Base-by-base conservation (phyloP, 2,888 invertebrate species). In the Torymus aiolomorphi region DNA sequence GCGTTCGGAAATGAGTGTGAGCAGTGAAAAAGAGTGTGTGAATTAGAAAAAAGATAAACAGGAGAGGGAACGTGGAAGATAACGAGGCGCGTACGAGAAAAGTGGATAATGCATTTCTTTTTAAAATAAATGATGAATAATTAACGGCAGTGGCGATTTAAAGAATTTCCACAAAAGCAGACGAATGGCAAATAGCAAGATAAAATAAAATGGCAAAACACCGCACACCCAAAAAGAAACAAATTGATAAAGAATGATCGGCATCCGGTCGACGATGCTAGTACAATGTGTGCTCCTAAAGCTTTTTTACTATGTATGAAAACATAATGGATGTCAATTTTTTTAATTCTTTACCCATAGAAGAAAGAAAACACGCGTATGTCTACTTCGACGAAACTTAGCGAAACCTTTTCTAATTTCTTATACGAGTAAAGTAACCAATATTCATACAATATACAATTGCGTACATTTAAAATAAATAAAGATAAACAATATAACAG, bases 381-480 rank as follows among this genome's bases (percentile, higher is more conserved):
- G 61, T 18, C 54, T 75, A 77, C 70, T 77, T 76, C 20, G 69
- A 74, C 20, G 51, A 70, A 71, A 75, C 77, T 77, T 77, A 77
- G 74, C 70, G 49, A 59, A 80, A 77, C 57, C 71, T 75, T 81
- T 81, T 81, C 81, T 75, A 81, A 81, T 78, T 81, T 78, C 81
- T 78, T 76, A 67, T 77, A 74, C 70, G 49, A 74, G n/a, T 65
- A 77, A 80, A 77, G 10, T 75, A 78, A 80, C 62, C 56, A 8
- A 76, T 75, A 71, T 78, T 75, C 71, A 78, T 72, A 77, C 73
- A 73, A 70, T 74, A 70, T 74, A 70, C 49, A 69, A 66, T 54
- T 69, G 63, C 71, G 76, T 61, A 66, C 20, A 42, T 76, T 71
- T 63, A 66, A 72, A 74, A 49, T 72, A 76, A 65, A 69, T 69